Base-by-base conservation (phyloP, 2,888 invertebrate species). In the Sesia bembeciformis region DNA sequence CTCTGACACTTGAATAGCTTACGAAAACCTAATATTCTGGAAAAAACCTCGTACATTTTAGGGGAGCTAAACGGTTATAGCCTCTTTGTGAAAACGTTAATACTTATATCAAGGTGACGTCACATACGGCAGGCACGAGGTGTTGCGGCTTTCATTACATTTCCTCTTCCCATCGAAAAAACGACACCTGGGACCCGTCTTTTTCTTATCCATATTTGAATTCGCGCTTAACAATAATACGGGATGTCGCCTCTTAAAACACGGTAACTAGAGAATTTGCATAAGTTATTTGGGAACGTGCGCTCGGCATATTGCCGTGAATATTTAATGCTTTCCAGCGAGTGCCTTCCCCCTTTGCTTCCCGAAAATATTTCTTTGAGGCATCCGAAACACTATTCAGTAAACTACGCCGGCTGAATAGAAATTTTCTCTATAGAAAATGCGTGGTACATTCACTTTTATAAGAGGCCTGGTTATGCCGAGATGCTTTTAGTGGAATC, bases 401-500 rank as follows among this genome's bases (percentile, higher is more conserved):
- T 63, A 67, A 65, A 72, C 64, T 70, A 79, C 77, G 76, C 60
- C 56, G 61, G 63, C 61, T 72, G 81, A 81, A 83, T 81, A 78
- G 74, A 74, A 76, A 74, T 63, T 58, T 70, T 61, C 62, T 65
- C 57, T 68, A 71, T 72, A 69, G 70, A 74, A 73, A 74, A 72
- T 64, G 72, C 69, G 71, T 74, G 70, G 67, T 66, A 65, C 57
- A 62, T 60, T 57, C 57, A 55, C 57, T 58, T 66, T 63, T 63
- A 62, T 70, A 69, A 70, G 72, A 72, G 65, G 63, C 66, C 62
- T 67, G 67, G 67, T 63, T 67, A 65, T 66, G 60, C 61, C 54
- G 64, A 68, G 78, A 81, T 77, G 81, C 82, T 85, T 84, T 84
- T 83, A 83, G 80, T 72, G 60, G 72, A 84, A 85, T 84, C 81